Evolutionary conservation across 2,888 invertebrate genomes (phyloP).

Genomic region (Cryptocheilus praepositus): DNA sequence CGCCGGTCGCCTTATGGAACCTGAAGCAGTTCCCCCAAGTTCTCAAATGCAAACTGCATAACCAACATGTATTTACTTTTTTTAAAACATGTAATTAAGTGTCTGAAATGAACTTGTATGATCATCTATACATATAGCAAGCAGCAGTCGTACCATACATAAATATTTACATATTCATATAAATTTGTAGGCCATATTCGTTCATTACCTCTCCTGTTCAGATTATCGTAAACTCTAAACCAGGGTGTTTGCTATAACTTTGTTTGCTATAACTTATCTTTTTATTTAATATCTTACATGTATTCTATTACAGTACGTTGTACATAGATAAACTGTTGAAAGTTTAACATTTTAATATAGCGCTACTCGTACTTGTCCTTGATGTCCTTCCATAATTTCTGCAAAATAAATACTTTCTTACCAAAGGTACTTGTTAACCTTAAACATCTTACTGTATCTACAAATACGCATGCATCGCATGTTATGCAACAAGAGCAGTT

Average conservation of each 20-base stretch:
- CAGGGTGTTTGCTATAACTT: not conserved
- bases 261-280: not conserved
- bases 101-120: not conserved
- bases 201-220: no score
- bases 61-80: not conserved
- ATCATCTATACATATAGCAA: not conserved
- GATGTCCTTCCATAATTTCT: constrained; percentile 68
- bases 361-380: constrained; percentile 58
- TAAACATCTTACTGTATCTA: no score
- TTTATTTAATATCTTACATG: not conserved
- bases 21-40: constrained; percentile 49
- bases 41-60: not conserved
- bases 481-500: no score
- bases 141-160: no score
- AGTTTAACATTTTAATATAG: constrained; percentile 11
- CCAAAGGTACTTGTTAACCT: not conserved
- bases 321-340: constrained; percentile 5
- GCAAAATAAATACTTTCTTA: constrained; percentile 39
- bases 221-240: not conserved
- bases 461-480: no score
- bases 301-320: constrained; percentile 10
- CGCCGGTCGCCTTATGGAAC: constrained; percentile 79
- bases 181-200: no score
- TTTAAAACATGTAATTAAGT: not conserved
- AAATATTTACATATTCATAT: no score